Conservation (phyloP, 2,888 invertebrate species). For the Rotaria magnacalcarata region DNA sequence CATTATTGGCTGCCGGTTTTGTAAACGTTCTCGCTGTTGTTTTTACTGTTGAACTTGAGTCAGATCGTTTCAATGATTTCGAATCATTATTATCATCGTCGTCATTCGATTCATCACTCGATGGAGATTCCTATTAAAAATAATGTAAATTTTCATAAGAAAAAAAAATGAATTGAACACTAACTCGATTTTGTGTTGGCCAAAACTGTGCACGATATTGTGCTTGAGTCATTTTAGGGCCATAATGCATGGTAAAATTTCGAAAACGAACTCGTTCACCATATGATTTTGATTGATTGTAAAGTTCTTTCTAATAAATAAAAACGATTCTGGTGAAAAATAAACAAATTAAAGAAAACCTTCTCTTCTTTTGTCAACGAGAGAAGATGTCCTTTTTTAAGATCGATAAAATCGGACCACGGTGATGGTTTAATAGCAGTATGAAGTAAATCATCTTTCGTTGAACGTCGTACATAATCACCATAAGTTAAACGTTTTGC, state of each 20-base stretch:
- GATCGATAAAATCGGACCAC: background rate
- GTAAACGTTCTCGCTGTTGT: background rate
- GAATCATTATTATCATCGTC: background rate
- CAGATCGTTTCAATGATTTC: background rate
- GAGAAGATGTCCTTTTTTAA: background rate
- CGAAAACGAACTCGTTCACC: background rate
- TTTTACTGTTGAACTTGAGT: background rate
- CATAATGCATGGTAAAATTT: background rate
- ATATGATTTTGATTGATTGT: background rate
- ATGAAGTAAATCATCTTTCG: background rate
- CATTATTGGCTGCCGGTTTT: background rate
- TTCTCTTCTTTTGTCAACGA: background rate
- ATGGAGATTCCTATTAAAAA: background rate
- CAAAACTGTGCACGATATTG: too few species aligned
- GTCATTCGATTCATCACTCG: background rate
- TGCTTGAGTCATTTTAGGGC: background rate
- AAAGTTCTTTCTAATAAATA: background rate
- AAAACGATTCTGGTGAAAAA: background rate
- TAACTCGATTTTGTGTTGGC: too few species aligned
- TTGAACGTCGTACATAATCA: background rate
- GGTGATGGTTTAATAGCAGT: background rate
- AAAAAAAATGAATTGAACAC: background rate
- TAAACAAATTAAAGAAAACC: background rate
- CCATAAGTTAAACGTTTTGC: background rate
- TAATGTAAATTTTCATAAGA: background rate